phyloP scores from a whole-genome alignment of 1,140 invertebrate species.

The Diachasmimorpha longicaudata region DNA sequence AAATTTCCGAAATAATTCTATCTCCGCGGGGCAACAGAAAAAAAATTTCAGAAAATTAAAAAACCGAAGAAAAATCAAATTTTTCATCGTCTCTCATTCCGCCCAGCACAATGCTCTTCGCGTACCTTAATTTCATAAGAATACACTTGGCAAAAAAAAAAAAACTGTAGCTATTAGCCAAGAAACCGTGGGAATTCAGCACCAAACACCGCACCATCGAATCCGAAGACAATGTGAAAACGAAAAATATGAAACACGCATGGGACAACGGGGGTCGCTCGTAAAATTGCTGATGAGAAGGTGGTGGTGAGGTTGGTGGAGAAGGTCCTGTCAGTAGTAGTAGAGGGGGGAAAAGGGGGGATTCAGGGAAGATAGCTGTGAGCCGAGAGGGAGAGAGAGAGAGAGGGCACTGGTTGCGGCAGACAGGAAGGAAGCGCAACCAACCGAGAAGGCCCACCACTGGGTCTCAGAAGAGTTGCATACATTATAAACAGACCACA shows the following conservation, averaged over 20 bases:
- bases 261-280: neutral
- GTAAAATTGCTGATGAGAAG: neutral
- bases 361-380: constrained; percentile 7
- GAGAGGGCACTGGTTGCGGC: constrained; percentile 45
- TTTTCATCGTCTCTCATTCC: too few relatives aligned
- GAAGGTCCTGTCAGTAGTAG: neutral
- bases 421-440: constrained; percentile 63
- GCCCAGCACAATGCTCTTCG: too few relatives aligned
- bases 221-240: neutral
- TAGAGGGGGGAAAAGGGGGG: too few relatives aligned
- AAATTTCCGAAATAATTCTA: too few relatives aligned
- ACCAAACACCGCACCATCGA: neutral
- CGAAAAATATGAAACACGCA: neutral
- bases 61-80: too few relatives aligned
- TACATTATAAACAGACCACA: constrained; percentile 52
- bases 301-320: neutral
- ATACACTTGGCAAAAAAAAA: neutral
- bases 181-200: neutral
- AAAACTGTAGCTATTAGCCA: neutral
- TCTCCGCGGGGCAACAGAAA: too few relatives aligned
- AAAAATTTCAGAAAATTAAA: too few relatives aligned
- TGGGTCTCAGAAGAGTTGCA: constrained; percentile 52
- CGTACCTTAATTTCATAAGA: neutral
- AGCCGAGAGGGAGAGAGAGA: too few relatives aligned
- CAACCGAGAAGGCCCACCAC: constrained; percentile 56